These are phyloP conservation scores for Oreonectes daqikongensis DNA, from an alignment of 2,797 vertebrate genomes.

Conservation along the genomic window DNA sequence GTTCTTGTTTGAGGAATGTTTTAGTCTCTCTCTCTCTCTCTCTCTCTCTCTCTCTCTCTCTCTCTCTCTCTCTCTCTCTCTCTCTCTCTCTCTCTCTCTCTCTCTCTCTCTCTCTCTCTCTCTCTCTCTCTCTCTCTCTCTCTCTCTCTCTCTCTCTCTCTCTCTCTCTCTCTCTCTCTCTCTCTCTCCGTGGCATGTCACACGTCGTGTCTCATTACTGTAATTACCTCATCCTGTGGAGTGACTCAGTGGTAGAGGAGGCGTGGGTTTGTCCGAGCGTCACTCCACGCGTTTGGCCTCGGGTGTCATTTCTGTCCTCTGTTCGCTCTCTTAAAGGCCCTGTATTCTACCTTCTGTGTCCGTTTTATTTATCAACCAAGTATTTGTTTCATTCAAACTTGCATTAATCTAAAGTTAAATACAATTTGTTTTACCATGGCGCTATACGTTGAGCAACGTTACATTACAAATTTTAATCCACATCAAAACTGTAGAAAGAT, in stretches of 20 bases:
- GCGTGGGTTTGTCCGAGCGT: conserved; percentile 40
- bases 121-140: conserved; percentile 12
- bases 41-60: not conserved
- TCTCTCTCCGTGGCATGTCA: conserved; percentile 4
- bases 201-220: conserved; percentile 46
- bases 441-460: no score
- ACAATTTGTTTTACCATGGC: no score
- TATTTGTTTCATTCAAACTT: no score
- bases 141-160: not conserved
- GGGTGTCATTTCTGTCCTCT: not conserved
- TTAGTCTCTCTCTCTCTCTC: conserved; percentile 25
- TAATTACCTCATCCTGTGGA: conserved; percentile 56
- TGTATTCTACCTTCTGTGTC: not conserved
- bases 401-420: no score
- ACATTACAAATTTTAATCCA: no score
- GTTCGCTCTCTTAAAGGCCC: conserved; percentile 3
- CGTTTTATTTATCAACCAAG: not conserved
- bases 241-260: conserved; percentile 54
- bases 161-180: not conserved
- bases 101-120: conserved; percentile 6
- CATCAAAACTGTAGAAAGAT: no score
- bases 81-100: not conserved
- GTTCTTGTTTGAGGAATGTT: conserved; percentile 45
- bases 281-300: conserved; percentile 32
- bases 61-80: not conserved